Evolutionary conservation across 2,888 invertebrate species (phyloP).

Genomic region (Hirtodrosophila trivittata): DNA sequence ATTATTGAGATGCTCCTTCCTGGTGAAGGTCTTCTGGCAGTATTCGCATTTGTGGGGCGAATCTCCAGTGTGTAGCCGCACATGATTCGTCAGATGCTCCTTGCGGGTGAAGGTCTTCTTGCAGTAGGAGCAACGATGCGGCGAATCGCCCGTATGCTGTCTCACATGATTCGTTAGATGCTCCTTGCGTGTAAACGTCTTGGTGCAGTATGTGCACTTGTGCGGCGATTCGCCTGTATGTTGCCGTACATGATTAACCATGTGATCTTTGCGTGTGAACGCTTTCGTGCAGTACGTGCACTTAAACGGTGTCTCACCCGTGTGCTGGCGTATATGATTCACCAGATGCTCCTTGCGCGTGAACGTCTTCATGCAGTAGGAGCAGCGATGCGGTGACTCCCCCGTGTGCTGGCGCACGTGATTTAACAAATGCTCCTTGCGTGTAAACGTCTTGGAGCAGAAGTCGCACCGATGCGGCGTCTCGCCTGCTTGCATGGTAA

Average conservation of each 20-base stretch:
- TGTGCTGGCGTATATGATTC: constrained; percentile 93
- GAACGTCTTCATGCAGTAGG: constrained; percentile 93
- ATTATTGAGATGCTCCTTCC: constrained; percentile 93
- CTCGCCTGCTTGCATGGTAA: constrained; percentile 85
- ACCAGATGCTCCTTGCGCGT: constrained; percentile 95
- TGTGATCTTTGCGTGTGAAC: constrained; percentile 92
- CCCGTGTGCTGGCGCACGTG: constrained; percentile 92
- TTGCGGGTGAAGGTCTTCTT: constrained; percentile 89
- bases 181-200: constrained; percentile 91
- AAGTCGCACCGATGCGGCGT: constrained; percentile 93
- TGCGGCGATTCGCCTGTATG: constrained; percentile 93
- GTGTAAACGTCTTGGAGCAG: constrained; percentile 94
- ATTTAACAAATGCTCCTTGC: constrained; percentile 93
- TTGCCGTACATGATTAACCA: constrained; percentile 90
- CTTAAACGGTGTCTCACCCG: constrained; percentile 92
- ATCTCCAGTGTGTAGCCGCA: constrained; percentile 91
- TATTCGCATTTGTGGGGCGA: constrained; percentile 93
- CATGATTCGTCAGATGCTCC: constrained; percentile 94
- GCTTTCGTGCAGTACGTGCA: constrained; percentile 94
- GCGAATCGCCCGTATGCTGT: constrained; percentile 91
- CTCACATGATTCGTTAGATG: constrained; percentile 94
- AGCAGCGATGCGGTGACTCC: constrained; percentile 93
- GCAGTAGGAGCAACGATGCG: constrained; percentile 85
- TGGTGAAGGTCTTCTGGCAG: constrained; percentile 93
- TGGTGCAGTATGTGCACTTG: constrained; percentile 93